A percentile compares a stretch with the other conserved stretches of the same genome.
Conservation (phyloP, 92 coral and sea anemone species). For the Parazoanthus atlanticus region DNA sequence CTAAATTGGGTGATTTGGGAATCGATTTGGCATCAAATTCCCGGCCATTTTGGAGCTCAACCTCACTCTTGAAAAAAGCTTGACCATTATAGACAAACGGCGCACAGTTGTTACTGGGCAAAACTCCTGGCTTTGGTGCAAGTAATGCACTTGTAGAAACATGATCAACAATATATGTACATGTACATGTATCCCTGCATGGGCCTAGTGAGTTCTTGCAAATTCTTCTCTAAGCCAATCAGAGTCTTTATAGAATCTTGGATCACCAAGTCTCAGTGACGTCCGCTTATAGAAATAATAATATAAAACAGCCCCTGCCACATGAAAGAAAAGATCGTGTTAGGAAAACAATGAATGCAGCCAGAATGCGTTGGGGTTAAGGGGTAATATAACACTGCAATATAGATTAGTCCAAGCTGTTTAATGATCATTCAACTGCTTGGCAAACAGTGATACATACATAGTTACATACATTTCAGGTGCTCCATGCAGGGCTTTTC, state of each 20-base stretch:
- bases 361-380: background rate
- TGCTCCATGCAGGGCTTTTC: too few species aligned
- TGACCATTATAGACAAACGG: background rate
- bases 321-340: background rate
- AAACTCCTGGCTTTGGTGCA: background rate
- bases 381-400: background rate
- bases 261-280: slow-evolving; percentile 93
- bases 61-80: background rate
- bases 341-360: background rate
- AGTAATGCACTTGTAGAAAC: background rate
- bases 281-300: slow-evolving; percentile 98
- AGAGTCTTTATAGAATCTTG: slow-evolving; percentile 95
- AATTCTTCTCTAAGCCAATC: slow-evolving; percentile 96
- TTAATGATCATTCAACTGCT: too few species aligned
- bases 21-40: too few species aligned
- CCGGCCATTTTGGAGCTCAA: too few species aligned
- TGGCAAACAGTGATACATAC: too few species aligned
- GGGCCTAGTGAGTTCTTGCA: slow-evolving; percentile 84
- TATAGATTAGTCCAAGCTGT: too few species aligned
- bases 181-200: background rate
- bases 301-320: slow-evolving; percentile 90
- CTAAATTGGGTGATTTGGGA: too few species aligned
- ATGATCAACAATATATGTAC: background rate
- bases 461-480: too few species aligned
- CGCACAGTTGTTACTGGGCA: background rate